Base-by-base conservation (phyloP, 2,113 vertebrate species). In the Tetraodon nigroviridis region DNA sequence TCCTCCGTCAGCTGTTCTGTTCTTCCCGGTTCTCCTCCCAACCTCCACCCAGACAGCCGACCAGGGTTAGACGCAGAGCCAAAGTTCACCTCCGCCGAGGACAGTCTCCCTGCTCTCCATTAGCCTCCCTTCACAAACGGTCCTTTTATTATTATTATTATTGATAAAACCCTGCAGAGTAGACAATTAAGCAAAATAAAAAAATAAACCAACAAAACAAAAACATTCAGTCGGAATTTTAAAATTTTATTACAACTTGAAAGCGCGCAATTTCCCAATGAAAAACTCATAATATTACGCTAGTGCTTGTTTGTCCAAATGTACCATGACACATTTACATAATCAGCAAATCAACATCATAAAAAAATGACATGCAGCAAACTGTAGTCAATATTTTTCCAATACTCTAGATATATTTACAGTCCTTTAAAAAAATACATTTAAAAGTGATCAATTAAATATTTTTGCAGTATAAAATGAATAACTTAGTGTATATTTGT, bases 171-270 rank as follows among this genome's bases (percentile, higher is more conserved):
- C 32, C 32, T 37, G 8, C 2, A 37, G 32, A 37, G 32, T 22
- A 57, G 51, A 61, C 37, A 29, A 37, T 6, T 27, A 37, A 37
- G 7, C 10, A 2, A 37, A 37, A 37, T 37, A 12, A 37, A 37
- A 37, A 54, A 58, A 3, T n/a, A n/a, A n/a, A n/a, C n/a, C n/a
- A n/a, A n/a, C n/a, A n/a, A n/a, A n/a, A n/a, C n/a, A 53, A 44
- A 56, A 67, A 53, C 0, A 20, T 20, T 51, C 40, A 70, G 41
- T 61, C 42, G 81, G 85, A 76, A 78, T 73, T 37, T 11, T 11
- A 77, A 4, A 7, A 72, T 69, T 89, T 90, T 88, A 88, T 88
- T 89, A 75, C 62, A 83, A 81, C 83, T 80, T 83, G 61, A 87
- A 88, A 83, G 84, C n/a, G n/a, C n/a, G n/a, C 18, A 40, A 27